Conservation (phyloP, 2,888 invertebrate species). For the Suillia variegata region DNA sequence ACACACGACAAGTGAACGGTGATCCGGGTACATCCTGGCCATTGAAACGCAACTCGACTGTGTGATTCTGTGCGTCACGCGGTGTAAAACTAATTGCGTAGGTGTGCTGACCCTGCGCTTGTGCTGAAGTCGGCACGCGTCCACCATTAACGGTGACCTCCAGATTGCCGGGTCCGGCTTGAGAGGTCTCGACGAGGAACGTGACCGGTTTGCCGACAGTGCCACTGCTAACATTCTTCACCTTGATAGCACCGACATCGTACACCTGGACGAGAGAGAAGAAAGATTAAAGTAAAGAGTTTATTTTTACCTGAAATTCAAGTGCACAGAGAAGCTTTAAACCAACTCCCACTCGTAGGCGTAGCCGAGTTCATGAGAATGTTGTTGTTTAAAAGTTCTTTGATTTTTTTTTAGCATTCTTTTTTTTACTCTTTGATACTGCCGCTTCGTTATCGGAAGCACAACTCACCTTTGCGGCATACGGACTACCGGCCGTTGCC, state of each 20-base stretch:
- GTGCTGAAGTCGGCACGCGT: slow-evolving; percentile 93
- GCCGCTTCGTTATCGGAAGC: too few species aligned
- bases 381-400: too few species aligned
- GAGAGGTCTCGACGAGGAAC: slow-evolving; percentile 95
- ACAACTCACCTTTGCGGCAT: slow-evolving; percentile 77
- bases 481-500: slow-evolving; percentile 90
- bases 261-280: slow-evolving; percentile 69
- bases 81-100: slow-evolving; percentile 98
- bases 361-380: too few species aligned
- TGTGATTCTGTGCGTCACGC: slow-evolving; percentile 86
- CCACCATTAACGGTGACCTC: slow-evolving; percentile 99
- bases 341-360: too few species aligned
- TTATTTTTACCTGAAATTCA: background rate
- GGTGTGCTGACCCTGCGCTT: slow-evolving; percentile 94
- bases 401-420: too few species aligned
- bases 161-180: slow-evolving; percentile 97
- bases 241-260: slow-evolving; percentile 91
- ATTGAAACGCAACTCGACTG: slow-evolving; percentile 94
- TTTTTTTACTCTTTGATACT: too few species aligned
- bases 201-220: slow-evolving; percentile 90
- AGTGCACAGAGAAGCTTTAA: too few species aligned
- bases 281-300: background rate
- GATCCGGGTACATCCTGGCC: slow-evolving; percentile 91
- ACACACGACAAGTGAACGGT: slow-evolving; percentile 64
- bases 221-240: slow-evolving; percentile 86